These are phyloP conservation scores for Hetaerina titia DNA, from an alignment of 2,888 invertebrate genomes.

Conservation along the genomic window DNA sequence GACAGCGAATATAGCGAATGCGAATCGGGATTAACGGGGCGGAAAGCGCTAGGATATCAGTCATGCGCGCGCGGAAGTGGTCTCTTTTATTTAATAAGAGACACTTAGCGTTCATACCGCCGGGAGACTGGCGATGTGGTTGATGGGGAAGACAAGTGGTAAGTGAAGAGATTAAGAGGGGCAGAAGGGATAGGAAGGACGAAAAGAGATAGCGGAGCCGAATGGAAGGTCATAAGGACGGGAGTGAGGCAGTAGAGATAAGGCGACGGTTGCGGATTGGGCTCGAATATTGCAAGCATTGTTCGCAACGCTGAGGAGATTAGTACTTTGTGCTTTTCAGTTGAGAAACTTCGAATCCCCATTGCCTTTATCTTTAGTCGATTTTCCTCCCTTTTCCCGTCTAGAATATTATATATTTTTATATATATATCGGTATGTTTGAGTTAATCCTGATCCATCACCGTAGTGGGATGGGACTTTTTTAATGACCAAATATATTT, in stretches of 20 bases:
- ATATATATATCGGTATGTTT: too few relatives aligned
- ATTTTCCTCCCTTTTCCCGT: neutral
- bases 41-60: neutral
- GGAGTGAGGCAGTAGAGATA: neutral
- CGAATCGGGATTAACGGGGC: conserved; percentile 47
- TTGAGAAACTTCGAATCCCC: neutral
- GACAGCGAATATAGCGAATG: neutral
- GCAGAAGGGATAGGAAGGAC: neutral
- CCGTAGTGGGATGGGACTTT: too few relatives aligned
- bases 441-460: too few relatives aligned
- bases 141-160: neutral
- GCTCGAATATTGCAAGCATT: neutral
- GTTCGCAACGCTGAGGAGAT: neutral
- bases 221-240: neutral
- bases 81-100: conserved; percentile 26
- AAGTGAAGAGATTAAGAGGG: conserved; percentile 21
- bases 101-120: neutral
- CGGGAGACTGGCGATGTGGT: neutral
- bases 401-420: too few relatives aligned
- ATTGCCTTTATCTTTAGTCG: neutral
- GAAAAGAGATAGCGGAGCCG: neutral
- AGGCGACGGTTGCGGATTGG: neutral
- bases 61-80: neutral
- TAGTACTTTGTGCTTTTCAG: neutral
- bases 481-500: too few relatives aligned